Percentiles rank a stretch among this genome's conserved stretches.
These are phyloP conservation scores for Zosterops hypoxanthus DNA, from an alignment of 2,113 vertebrate genomes.

Conservation along the genomic window DNA sequence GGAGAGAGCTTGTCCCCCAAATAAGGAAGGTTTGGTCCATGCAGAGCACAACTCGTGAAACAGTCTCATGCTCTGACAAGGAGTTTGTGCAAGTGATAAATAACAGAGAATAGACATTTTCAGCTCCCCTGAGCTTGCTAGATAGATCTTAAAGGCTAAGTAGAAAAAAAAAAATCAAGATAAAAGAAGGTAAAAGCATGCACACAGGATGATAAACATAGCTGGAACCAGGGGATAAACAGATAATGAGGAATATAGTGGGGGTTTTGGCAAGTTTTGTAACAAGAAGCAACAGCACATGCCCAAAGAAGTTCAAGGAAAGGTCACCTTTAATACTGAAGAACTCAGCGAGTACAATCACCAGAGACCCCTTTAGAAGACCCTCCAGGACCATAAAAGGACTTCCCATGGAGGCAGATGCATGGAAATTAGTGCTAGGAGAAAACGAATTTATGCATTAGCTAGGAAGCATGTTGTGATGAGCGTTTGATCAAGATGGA, in stretches of 20 bases:
- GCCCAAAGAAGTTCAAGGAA: neutral
- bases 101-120: neutral
- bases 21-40: neutral
- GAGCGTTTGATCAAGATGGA: neutral
- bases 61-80: neutral
- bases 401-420: neutral
- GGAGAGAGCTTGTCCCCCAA: neutral
- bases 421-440: neutral
- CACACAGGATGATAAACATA: neutral
- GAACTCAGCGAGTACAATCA: neutral
- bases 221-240: neutral
- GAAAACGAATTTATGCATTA: neutral
- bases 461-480: neutral
- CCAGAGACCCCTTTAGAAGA: fast-evolving
- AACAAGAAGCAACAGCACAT: neutral
- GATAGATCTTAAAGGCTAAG: neutral
- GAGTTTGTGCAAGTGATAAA: neutral
- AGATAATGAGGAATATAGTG: neutral
- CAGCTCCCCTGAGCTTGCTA: neutral
- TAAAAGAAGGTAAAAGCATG: neutral
- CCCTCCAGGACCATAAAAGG: neutral
- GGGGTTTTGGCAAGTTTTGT: neutral
- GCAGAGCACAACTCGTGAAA: neutral
- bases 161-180: neutral
- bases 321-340: neutral